Evolutionary conservation across 2,113 vertebrate species (phyloP).

Genomic region (Bos javanicus): DNA sequence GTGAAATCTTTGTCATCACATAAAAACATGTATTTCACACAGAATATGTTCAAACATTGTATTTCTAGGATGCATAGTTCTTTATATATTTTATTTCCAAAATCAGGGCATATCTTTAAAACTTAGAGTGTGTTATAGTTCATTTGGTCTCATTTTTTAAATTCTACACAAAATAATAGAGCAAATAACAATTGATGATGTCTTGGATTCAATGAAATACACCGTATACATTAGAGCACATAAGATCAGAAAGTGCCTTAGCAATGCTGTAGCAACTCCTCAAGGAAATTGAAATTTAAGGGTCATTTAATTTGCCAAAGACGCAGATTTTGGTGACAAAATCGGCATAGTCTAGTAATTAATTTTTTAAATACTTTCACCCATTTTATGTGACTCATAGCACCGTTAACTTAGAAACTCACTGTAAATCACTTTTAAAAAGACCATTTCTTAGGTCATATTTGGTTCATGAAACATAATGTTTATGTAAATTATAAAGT

Average conservation of each 20-base stretch:
- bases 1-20: background rate
- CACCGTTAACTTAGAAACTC: background rate
- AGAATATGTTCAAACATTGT: background rate
- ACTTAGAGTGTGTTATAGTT: background rate
- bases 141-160: background rate
- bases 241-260: background rate
- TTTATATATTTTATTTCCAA: constrained; percentile 21
- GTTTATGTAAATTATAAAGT: background rate
- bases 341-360: background rate
- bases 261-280: background rate
- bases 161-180: background rate
- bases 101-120: background rate
- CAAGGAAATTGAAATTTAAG: background rate
- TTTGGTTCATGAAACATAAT: background rate
- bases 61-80: background rate
- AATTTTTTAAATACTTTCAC: background rate
- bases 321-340: background rate
- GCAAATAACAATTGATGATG: background rate
- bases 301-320: background rate
- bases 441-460: background rate
- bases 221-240: background rate
- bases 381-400: background rate
- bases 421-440: background rate
- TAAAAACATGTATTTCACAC: background rate
- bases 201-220: background rate